Percentiles rank a stretch among this genome's conserved stretches.
phyloP scores from a whole-genome alignment of 2,797 vertebrate species.

The Jordanella pulchra region DNA sequence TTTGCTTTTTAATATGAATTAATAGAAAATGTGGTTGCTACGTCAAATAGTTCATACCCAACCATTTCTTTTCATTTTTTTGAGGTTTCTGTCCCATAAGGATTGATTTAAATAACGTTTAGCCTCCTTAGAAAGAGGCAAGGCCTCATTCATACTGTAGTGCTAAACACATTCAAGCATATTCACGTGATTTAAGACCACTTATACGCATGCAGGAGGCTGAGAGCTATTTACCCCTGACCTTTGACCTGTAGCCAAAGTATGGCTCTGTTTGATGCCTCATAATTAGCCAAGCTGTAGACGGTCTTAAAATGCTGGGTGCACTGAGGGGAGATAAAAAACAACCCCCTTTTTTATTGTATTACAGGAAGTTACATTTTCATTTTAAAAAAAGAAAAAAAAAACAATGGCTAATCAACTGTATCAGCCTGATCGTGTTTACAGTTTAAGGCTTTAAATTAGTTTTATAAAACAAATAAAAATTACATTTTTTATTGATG shows the following conservation, averaged over 20 bases:
- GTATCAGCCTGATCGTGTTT: not conserved
- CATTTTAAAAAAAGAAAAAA: no score
- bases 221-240: not conserved
- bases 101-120: not conserved
- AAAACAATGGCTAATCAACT: not conserved
- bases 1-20: conserved; percentile 2
- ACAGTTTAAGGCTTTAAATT: not conserved
- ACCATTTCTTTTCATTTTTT: not conserved
- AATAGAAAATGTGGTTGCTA: not conserved
- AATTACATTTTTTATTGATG: not conserved
- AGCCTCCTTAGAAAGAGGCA: not conserved
- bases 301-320: not conserved
- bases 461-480: not conserved
- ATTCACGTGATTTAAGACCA: not conserved
- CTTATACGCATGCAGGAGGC: not conserved
- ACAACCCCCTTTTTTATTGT: no score
- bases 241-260: not conserved
- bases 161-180: not conserved
- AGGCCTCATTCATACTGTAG: not conserved
- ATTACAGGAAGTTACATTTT: no score
- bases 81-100: not conserved
- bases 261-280: not conserved
- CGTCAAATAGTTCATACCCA: not conserved
- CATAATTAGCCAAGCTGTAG: not conserved
- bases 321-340: no score